Evolutionary conservation across 2,113 vertebrate genomes (phyloP), one percentile per base, ranked within the genome.

Genomic region (Gobius niger): DNA sequence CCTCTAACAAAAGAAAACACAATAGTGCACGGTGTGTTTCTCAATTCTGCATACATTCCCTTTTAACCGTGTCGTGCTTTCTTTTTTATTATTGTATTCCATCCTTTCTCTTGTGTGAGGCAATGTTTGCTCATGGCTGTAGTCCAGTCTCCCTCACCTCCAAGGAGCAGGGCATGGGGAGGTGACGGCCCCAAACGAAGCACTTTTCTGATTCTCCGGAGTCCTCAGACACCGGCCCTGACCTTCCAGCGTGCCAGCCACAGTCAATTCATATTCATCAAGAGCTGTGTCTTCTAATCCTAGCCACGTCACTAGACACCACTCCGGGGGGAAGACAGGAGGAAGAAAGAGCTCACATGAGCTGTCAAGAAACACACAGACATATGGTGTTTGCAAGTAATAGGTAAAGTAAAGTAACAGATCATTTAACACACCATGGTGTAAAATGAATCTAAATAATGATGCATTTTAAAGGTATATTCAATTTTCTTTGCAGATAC

Each of bases 241-340:
- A 78, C 81, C 77, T 85, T 62, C 68, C 77, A 76, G 44, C 64
- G 66, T 71, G 75, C 81, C 80, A 78, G 7, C 81, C 80, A 78
- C 7, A 80, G 60, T 66, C 7, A 10, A 85, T 81, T 72, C 72
- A 66, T 72, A 81, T 83, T 76, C 44, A 83, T 15, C 69, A 60
- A 1, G 34, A 65, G 75, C 63, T 42, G 69, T 63, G 64, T 7
- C 68, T 1, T 18, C 62, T 68, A 34, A 76, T 76, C 77, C 77
- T 67, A 15, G 13, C 18, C 9, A 69, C 65, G 47, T 50, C 67
- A 60, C 64, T 24, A 64, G 52, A 16, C 56, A 18, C 49, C 14
- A 46, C 67, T 34, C 24, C 0, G 24, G 3, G 24, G 24, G 24
- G 24, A 61, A 40, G 13, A 10, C 75, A 15, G 1, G 9, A 46